Evolutionary conservation across 2,888 invertebrate genomes (phyloP).

Genomic region (Plebejus argus): DNA sequence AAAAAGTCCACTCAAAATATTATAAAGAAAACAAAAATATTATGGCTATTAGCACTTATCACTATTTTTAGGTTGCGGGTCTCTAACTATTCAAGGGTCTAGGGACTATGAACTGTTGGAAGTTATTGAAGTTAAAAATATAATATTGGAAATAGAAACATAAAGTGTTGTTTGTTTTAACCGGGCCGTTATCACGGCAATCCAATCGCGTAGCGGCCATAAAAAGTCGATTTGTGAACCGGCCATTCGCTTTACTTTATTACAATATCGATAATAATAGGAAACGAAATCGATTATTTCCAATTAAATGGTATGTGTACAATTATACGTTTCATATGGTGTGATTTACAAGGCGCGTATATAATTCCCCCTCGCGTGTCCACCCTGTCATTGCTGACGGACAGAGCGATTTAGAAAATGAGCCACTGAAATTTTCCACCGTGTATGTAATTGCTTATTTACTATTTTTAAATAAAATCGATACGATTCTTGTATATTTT

Average conservation of each 20-base stretch:
- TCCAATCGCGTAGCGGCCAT: constrained; percentile 10
- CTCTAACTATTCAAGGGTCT: not conserved
- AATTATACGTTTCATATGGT: constrained; percentile 23
- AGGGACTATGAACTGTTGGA: not conserved
- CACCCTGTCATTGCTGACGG: constrained; percentile 1
- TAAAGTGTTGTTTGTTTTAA: not conserved
- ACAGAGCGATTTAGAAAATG: not conserved
- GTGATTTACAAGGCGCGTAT: not conserved
- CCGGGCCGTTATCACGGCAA: not conserved
- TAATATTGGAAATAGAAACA: constrained; percentile 10
- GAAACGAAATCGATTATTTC: constrained; percentile 18
- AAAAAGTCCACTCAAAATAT: too few species aligned
- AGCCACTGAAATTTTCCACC: not conserved
- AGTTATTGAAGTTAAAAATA: not conserved
- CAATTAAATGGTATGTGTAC: constrained; percentile 24
- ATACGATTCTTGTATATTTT: not conserved
- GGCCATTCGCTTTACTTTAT: constrained; percentile 16
- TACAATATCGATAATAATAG: constrained; percentile 28
- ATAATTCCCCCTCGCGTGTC: constrained; percentile 11
- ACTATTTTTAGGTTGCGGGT: too few species aligned
- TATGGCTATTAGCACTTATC: too few species aligned
- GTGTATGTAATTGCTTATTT: not conserved
- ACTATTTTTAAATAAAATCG: constrained; percentile 6
- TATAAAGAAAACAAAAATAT: too few species aligned
- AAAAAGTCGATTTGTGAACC: constrained; percentile 28